phyloP scores from a whole-genome alignment of 2,113 vertebrate genomes.

The Clarias gariepinus region DNA sequence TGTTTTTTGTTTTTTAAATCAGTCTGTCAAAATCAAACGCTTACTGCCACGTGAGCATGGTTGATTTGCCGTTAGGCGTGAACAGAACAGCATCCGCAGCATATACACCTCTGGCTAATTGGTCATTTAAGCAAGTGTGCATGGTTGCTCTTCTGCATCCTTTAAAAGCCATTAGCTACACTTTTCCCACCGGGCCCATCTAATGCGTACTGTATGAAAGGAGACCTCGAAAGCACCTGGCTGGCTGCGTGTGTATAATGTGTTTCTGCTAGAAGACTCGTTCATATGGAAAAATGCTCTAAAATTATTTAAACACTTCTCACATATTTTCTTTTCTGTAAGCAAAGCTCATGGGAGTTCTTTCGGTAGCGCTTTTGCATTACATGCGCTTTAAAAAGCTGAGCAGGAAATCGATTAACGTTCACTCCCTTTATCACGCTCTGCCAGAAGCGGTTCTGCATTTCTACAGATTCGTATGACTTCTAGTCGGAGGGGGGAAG shows the following conservation, averaged over 20 bases:
- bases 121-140: neutral
- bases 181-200: neutral
- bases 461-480: neutral
- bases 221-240: neutral
- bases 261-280: neutral
- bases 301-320: neutral
- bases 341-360: constrained; percentile 1
- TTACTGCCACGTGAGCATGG: neutral
- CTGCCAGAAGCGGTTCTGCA: neutral
- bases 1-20: no score
- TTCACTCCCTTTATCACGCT: neutral
- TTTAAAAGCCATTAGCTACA: constrained; percentile 25
- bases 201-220: constrained; percentile 5
- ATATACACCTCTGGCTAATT: neutral
- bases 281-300: neutral
- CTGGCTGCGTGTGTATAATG: neutral
- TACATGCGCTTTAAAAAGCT: neutral
- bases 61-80: neutral
- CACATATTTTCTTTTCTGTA: constrained; percentile 6
- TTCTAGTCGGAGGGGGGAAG: neutral
- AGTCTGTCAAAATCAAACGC: neutral
- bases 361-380: neutral
- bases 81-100: neutral
- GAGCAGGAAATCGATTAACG: neutral
- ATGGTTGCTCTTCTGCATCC: constrained; percentile 1